A percentile compares a stretch with the other conserved stretches of the same genome.
Conservation (phyloP, 1,140 invertebrate species). For the Orchesella cincta region DNA sequence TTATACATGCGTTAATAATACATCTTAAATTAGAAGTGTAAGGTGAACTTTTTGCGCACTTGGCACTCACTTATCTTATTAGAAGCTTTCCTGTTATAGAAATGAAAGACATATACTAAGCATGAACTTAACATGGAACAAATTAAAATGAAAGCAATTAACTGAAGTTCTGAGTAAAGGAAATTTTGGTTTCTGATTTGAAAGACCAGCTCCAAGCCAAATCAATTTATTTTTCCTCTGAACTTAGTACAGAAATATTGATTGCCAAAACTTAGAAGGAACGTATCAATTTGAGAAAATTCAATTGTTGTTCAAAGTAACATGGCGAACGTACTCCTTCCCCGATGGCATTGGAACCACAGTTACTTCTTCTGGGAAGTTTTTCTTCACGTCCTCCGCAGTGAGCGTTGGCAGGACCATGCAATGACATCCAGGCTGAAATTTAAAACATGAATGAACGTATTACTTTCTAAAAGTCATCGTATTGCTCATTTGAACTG, state of each 20-base stretch:
- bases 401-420: slow-evolving; percentile 81
- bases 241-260: too few species aligned
- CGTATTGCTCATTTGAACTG: neutral
- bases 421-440: slow-evolving; percentile 70
- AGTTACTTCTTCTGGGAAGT: slow-evolving; percentile 72
- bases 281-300: too few species aligned
- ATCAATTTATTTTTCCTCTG: too few species aligned
- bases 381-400: slow-evolving; percentile 65
- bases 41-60: too few species aligned
- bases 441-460: slow-evolving; percentile 35
- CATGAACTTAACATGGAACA: too few species aligned
- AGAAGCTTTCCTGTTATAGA: too few species aligned
- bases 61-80: too few species aligned
- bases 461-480: neutral
- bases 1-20: neutral
- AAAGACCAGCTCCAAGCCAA: neutral
- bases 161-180: too few species aligned
- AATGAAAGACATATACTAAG: too few species aligned
- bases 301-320: slow-evolving; percentile 53
- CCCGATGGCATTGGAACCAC: slow-evolving; percentile 72
- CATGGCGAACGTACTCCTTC: slow-evolving; percentile 75
- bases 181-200: neutral
- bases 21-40: neutral
- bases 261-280: too few species aligned
- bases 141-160: too few species aligned